Conservation (phyloP, 2,888 invertebrate species). For the Hirtodrosophila duncani region DNA sequence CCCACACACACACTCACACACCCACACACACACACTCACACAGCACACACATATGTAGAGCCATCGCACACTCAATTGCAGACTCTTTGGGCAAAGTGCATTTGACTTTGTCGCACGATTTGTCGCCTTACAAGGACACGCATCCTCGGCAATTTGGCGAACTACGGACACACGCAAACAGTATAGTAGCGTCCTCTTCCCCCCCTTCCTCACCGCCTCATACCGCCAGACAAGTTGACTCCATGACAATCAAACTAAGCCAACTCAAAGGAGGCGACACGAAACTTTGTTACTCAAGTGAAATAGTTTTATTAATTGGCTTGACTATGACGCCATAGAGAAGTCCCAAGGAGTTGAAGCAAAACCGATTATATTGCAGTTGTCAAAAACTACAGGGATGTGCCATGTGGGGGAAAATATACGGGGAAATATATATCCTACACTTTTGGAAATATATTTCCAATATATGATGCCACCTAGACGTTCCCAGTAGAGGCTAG, state of each 20-base stretch:
- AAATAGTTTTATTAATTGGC: constrained; percentile 62
- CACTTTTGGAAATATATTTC: too few relatives aligned
- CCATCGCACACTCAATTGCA: too few relatives aligned
- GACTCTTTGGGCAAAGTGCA: constrained; percentile 41
- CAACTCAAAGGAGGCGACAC: constrained; percentile 23
- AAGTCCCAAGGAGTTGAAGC: constrained; percentile 26
- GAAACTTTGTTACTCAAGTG: constrained; percentile 48
- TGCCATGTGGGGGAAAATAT: too few relatives aligned
- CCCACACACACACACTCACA: not conserved
- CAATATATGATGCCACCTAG: too few relatives aligned
- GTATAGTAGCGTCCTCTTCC: constrained; percentile 6
- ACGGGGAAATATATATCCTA: too few relatives aligned
- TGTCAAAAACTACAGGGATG: too few relatives aligned
- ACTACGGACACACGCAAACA: constrained; percentile 39
- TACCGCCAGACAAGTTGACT: too few relatives aligned
- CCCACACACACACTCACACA: not conserved
- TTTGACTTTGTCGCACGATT: constrained; percentile 59
- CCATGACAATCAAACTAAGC: too few relatives aligned
- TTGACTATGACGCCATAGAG: constrained; percentile 34
- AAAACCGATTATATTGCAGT: too few relatives aligned
- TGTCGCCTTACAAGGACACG: constrained; percentile 30
- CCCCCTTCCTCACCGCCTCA: too few relatives aligned
- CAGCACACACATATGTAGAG: constrained; percentile 18
- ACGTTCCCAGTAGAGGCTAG: too few relatives aligned
- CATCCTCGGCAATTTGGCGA: not conserved